Evolutionary conservation across 92 coral and sea anemone genomes (phyloP).

Genomic region (Blastomussa wellsi): DNA sequence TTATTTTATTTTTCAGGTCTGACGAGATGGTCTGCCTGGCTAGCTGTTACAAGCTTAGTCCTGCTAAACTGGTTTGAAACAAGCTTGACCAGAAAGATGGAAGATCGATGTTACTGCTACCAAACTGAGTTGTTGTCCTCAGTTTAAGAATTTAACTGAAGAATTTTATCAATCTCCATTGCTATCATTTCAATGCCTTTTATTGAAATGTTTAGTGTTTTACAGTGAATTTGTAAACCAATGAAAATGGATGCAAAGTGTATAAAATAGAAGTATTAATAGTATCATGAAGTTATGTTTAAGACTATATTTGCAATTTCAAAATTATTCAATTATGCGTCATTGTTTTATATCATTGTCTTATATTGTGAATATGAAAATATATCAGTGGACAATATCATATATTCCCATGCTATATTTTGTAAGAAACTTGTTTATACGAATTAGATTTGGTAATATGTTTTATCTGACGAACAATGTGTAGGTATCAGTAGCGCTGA

Average conservation of each 20-base stretch:
- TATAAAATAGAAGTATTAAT: constrained; percentile 8
- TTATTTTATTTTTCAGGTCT: constrained; percentile 18
- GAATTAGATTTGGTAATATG: constrained; percentile 11
- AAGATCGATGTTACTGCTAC: neutral
- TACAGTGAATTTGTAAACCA: neutral
- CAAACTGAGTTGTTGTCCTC: neutral
- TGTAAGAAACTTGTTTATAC: constrained; percentile 27
- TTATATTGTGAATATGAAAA: constrained; percentile 33
- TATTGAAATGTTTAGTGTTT: neutral
- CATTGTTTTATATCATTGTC: constrained; percentile 3
- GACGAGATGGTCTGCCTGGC: neutral
- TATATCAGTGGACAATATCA: neutral
- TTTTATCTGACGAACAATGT: neutral
- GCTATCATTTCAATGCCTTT: neutral
- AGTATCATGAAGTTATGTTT: neutral
- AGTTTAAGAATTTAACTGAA: neutral
- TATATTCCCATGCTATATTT: constrained; percentile 1
- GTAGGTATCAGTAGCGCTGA: constrained; percentile 7
- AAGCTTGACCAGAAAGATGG: neutral
- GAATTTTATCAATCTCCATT: neutral
- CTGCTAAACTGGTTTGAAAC: constrained; percentile 8
- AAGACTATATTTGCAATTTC: constrained; percentile 4
- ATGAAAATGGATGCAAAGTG: constrained; percentile 8
- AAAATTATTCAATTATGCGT: constrained; percentile 4
- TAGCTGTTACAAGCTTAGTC: neutral